Evolutionary conservation across 2,113 vertebrate species (phyloP).

Genomic region (Proterorhinus semilunaris): DNA sequence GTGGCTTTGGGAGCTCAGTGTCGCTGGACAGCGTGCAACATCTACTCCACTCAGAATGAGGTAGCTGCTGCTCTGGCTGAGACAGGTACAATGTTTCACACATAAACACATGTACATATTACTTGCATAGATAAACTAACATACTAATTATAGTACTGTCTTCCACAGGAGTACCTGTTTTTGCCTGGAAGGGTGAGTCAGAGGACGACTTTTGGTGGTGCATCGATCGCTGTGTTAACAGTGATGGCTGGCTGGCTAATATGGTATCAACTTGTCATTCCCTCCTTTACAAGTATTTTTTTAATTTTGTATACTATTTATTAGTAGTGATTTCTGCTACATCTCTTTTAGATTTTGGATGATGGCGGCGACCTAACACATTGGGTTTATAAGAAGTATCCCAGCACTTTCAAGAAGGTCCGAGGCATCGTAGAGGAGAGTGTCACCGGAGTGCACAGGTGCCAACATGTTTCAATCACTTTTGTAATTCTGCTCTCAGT

Average conservation of each 20-base stretch:
- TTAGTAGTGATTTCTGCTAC: neutral
- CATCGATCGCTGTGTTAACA: slow-evolving; percentile 94
- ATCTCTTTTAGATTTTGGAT: slow-evolving; percentile 86
- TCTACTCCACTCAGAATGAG: slow-evolving; percentile 98
- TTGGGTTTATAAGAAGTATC: slow-evolving; percentile 99
- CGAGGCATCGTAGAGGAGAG: slow-evolving; percentile 98
- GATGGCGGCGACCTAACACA: slow-evolving; percentile 98
- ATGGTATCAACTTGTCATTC: slow-evolving; percentile 80
- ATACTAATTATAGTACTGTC: neutral
- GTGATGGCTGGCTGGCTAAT: slow-evolving; percentile 95
- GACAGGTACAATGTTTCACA: slow-evolving; percentile 75
- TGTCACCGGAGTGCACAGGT: slow-evolving; percentile 98
- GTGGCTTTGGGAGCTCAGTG: slow-evolving; percentile 96
- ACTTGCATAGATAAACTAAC: neutral
- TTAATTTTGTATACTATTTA: neutral
- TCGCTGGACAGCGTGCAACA: slow-evolving; percentile 98
- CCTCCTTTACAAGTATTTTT: neutral
- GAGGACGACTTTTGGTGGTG: slow-evolving; percentile 99
- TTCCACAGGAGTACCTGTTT: slow-evolving; percentile 89
- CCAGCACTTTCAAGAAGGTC: slow-evolving; percentile 95
- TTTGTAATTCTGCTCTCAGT: too few species aligned
- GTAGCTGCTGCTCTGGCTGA: slow-evolving; percentile 95
- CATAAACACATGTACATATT: neutral
- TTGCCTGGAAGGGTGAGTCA: slow-evolving; percentile 98
- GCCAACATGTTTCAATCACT: slow-evolving; percentile 10